A percentile compares a stretch with the other conserved stretches of the same genome.
phyloP scores from a whole-genome alignment of 2,888 invertebrate species.

The Nezara viridula region DNA sequence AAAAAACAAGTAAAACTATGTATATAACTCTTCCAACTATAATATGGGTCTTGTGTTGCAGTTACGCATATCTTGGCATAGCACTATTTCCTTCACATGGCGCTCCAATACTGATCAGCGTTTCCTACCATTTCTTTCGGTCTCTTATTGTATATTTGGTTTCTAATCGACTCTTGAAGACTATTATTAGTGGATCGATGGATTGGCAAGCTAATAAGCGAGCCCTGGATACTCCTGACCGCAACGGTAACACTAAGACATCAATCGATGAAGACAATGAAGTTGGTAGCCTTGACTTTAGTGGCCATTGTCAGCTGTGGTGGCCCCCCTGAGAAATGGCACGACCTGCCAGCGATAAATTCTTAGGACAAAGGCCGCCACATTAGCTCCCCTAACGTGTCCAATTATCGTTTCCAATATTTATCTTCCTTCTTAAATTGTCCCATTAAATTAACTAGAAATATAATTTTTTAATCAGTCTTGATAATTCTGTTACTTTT shows the following conservation, averaged over 20 bases:
- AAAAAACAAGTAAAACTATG: no score
- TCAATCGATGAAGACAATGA: slow-evolving; percentile 38
- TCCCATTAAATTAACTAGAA: not conserved
- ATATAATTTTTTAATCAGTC: no score
- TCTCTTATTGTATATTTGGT: not conserved
- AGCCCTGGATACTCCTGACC: not conserved
- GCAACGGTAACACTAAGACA: not conserved
- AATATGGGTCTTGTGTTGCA: no score
- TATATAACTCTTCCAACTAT: no score
- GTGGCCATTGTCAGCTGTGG: not conserved
- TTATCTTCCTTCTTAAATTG: not conserved
- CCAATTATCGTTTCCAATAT: not conserved
- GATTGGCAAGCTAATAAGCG: not conserved
- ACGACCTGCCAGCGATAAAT: not conserved
- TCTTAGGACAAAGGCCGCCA: not conserved
- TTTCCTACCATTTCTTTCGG: no score
- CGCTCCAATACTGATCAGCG: no score
- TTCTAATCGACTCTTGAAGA: not conserved
- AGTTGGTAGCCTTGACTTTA: slow-evolving; percentile 9
- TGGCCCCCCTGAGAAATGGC: not conserved
- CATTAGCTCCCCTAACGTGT: not conserved
- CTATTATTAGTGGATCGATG: not conserved
- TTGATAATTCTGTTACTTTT: no score
- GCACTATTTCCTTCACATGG: no score
- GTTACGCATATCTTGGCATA: no score